Conservation (phyloP, 2,888 invertebrate species). For the Megalurothrips usitatus region DNA sequence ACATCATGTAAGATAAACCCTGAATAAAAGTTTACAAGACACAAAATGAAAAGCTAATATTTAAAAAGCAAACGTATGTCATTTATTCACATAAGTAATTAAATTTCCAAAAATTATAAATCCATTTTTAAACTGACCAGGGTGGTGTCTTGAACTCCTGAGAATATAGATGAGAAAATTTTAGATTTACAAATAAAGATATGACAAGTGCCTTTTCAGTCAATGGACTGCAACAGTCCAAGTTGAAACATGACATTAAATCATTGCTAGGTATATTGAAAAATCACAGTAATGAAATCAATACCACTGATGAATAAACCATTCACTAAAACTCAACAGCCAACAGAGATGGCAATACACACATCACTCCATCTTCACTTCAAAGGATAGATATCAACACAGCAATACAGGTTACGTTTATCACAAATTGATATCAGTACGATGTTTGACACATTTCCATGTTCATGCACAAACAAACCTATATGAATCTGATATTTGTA, state of each 20-base stretch:
- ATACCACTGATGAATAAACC: not conserved
- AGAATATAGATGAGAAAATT: not conserved
- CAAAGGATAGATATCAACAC: not conserved
- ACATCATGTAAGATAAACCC: not conserved
- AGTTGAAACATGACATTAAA: no score
- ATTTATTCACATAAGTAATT: not conserved
- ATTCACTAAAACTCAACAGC: not conserved
- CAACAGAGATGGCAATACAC: not conserved
- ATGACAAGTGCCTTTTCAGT: not conserved
- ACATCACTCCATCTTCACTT: not conserved
- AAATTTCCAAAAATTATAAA: not conserved
- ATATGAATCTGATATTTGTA: not conserved
- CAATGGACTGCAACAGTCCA: not conserved
- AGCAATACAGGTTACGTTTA: not conserved
- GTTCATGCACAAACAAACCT: not conserved
- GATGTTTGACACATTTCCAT: not conserved
- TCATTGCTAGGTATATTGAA: not conserved
- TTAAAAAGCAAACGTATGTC: not conserved
- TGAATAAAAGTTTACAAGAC: not conserved
- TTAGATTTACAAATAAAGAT: not conserved
- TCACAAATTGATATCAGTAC: slow-evolving; percentile 13
- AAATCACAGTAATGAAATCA: not conserved
- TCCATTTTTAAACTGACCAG: not conserved
- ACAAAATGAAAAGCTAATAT: not conserved
- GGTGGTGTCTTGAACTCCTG: not conserved